Base-by-base conservation (phyloP, 2,113 vertebrate genomes). In the Ciconia stormi region DNA sequence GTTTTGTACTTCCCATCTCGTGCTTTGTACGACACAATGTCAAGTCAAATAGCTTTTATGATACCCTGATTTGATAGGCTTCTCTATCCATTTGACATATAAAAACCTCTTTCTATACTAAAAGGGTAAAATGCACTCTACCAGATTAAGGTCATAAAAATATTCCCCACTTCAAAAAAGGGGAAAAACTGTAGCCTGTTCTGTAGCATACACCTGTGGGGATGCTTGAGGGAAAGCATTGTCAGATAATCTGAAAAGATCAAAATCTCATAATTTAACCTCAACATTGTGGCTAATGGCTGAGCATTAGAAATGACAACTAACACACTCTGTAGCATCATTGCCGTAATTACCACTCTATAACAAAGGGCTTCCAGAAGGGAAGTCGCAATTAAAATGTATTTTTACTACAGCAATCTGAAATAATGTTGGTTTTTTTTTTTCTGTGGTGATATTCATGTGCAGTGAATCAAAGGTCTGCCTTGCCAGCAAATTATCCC, bases 351-450 rank as follows among this genome's bases (percentile, higher is more conserved):
- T 92, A 50, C 34, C 50, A 63, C 42, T 72, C 38, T 49, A 6
- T 62, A 77, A 65, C 49, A 91, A 85, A 88, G 15, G 14, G 22
- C 14, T 83, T 90, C 40, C 84, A 96, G 70, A 93, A 90, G 53
- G 53, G 29, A 91, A 95, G 22, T 16, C 49, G 84, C 30, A 88
- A 88, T 92, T 88, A 69, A 91, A 66, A 72, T 5, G 13, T 42
- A 69, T 91, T 91, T 91, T 94, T 72, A 83, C 71, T 79, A 65
- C 26, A 56, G 73, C 44, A 66, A 56, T 82, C 25, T 49, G 17
- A 92, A 91, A 90, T 76, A 82, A 84, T 46, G 18, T 69, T 46
- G 44, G 17, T 22, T 14, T 19, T 46, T 69, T 50, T 53, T 38
- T 46, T 29, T 8, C 34, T 38, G 8, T 29, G 18, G 9, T 40